Evolutionary conservation across 2,797 vertebrate genomes (phyloP).

Genomic region (Cuculus canorus): DNA sequence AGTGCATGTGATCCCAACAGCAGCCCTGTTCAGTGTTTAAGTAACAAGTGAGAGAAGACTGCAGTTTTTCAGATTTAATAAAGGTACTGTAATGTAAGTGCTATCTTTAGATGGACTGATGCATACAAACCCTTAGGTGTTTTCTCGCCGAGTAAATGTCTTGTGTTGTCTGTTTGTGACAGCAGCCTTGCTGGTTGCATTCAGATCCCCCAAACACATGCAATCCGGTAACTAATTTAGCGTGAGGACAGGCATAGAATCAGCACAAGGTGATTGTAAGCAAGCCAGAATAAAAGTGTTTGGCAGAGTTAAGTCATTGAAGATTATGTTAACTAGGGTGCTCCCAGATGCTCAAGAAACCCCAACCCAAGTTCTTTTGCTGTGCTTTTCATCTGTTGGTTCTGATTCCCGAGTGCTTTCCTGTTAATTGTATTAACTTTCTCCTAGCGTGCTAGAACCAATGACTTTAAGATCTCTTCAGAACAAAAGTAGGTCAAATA

Average conservation of each 20-base stretch:
- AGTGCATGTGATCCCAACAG: neutral
- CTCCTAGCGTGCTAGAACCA: neutral
- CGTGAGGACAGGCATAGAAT: neutral
- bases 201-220: neutral
- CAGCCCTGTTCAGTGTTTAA: neutral
- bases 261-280: neutral
- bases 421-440: neutral
- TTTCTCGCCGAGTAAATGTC: neutral
- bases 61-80: neutral
- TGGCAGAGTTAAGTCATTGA: neutral
- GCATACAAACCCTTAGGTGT: neutral
- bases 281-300: neutral
- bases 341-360: neutral
- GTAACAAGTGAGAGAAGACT: neutral
- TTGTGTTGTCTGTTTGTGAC: neutral
- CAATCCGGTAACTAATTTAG: neutral
- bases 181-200: neutral
- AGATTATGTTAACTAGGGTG: neutral
- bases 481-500: neutral
- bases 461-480: neutral
- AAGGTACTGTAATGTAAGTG: neutral
- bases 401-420: neutral
- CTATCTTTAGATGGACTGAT: neutral
- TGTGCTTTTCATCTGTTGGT: neutral
- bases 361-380: neutral